Evolutionary conservation across 2,888 invertebrate species (phyloP).

Genomic region (Chymomyza caudatula): DNA sequence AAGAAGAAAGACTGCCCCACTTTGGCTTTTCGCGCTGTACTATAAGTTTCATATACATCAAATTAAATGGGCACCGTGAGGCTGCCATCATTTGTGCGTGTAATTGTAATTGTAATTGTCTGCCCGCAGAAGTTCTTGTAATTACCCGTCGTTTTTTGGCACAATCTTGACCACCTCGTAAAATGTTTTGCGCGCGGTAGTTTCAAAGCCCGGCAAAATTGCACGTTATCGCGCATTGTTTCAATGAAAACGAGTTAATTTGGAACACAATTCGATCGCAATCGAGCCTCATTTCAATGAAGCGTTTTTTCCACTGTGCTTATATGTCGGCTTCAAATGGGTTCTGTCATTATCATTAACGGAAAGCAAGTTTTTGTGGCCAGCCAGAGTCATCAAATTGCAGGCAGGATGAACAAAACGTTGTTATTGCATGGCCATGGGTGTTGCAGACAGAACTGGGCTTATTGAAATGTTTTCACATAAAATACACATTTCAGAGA

Average conservation of each 20-base stretch:
- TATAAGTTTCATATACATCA: constrained; percentile 62
- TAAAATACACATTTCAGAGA: constrained; percentile 30
- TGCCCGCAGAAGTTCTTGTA: constrained; percentile 47
- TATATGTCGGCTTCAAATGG: constrained; percentile 20
- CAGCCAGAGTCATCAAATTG: not conserved
- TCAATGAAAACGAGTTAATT: constrained; percentile 61
- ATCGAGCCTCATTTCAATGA: not conserved
- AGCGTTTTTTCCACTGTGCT: constrained; percentile 30
- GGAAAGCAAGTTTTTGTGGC: constrained; percentile 47
- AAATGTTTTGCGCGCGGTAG: constrained; percentile 49
- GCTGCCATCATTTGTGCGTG: not conserved
- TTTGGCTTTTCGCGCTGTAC: constrained; percentile 15
- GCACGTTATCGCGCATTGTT: constrained; percentile 26
- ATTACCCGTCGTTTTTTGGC: constrained; percentile 66
- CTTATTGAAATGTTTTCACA: constrained; percentile 61
- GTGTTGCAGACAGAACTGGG: constrained; percentile 30
- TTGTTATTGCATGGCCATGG: constrained; percentile 52
- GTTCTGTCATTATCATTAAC: constrained; percentile 56
- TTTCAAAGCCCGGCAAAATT: constrained; percentile 50
- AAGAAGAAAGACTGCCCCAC: not conserved
- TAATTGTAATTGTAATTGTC: no score
- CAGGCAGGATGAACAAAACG: constrained; percentile 32
- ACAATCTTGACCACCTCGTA: constrained; percentile 68
- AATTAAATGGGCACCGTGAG: constrained; percentile 48
- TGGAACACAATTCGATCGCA: constrained; percentile 54